phyloP scores from a whole-genome alignment of 1,140 invertebrate species.

The Drusus annulatus region DNA sequence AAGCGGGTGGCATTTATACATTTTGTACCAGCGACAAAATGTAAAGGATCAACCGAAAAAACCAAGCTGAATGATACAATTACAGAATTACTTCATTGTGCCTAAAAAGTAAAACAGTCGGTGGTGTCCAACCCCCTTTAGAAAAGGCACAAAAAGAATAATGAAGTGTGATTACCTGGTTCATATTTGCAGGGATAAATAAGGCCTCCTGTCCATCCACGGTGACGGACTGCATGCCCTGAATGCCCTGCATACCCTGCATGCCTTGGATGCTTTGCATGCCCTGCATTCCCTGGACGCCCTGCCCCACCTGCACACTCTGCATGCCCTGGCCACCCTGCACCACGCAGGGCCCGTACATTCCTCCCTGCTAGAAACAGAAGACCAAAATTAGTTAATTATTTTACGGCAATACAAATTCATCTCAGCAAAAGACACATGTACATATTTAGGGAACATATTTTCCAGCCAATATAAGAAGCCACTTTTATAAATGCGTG shows the following conservation, averaged over 20 bases:
- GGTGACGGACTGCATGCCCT: slow-evolving; percentile 87
- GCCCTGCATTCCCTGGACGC: slow-evolving; percentile 58
- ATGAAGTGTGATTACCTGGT: slow-evolving; percentile 42
- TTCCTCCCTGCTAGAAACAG: slow-evolving; percentile 60
- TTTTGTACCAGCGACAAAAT: no score
- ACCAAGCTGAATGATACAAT: no score
- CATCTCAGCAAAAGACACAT: no score
- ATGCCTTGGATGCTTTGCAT: slow-evolving; percentile 62
- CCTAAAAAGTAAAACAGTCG: no score
- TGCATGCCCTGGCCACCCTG: slow-evolving; percentile 61
- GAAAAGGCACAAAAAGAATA: no score
- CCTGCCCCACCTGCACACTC: slow-evolving; percentile 55
- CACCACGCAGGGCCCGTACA: slow-evolving; percentile 67
- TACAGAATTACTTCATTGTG: no score
- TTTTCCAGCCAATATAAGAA: no score
- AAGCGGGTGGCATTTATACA: no score
- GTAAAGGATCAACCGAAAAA: no score
- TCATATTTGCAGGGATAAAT: slow-evolving; percentile 81
- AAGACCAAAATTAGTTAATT: neutral
- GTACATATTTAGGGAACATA: no score
- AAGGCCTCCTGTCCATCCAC: slow-evolving; percentile 94
- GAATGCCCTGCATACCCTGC: slow-evolving; percentile 61
- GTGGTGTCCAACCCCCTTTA: no score
- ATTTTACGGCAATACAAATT: neutral
- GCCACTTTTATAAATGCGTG: no score